Percentiles rank a stretch among this genome's conserved stretches.
Evolutionary conservation across 2,113 vertebrate species (phyloP).

Genomic region (Cyprinodon tularosa): DNA sequence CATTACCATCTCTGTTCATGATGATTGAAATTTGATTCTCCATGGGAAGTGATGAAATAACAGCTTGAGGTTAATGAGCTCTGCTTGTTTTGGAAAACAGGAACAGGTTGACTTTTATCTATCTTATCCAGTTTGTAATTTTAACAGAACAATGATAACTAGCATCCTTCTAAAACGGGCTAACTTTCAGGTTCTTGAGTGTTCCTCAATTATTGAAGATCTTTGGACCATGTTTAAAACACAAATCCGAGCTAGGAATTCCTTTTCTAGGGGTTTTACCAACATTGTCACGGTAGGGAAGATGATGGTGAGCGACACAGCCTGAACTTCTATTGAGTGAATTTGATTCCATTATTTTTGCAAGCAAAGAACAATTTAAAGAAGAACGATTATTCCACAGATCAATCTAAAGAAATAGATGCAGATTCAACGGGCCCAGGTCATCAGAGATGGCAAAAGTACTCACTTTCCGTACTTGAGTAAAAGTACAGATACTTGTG

Average conservation of each 20-base stretch:
- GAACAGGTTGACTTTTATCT: not conserved
- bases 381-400: conserved; percentile 17
- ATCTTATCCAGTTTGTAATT: not conserved
- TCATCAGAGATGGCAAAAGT: too few species aligned
- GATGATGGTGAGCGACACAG: too few species aligned
- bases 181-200: not conserved
- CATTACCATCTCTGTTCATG: too few species aligned
- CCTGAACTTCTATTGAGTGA: too few species aligned
- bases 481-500: too few species aligned
- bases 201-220: not conserved
- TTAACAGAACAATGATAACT: too few species aligned
- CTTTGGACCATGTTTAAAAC: not conserved
- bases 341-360: too few species aligned
- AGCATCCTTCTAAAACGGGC: not conserved
- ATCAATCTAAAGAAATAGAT: conserved; percentile 35
- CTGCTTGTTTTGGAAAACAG: not conserved
- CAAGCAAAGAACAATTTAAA: too few species aligned
- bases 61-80: too few species aligned
- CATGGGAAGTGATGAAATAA: too few species aligned
- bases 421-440: conserved; percentile 65
- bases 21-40: too few species aligned
- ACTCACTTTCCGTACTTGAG: too few species aligned
- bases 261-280: not conserved
- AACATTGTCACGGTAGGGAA: not conserved
- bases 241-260: not conserved